Evolutionary conservation across 2,797 vertebrate species (phyloP).

Genomic region (Platalea minor): DNA sequence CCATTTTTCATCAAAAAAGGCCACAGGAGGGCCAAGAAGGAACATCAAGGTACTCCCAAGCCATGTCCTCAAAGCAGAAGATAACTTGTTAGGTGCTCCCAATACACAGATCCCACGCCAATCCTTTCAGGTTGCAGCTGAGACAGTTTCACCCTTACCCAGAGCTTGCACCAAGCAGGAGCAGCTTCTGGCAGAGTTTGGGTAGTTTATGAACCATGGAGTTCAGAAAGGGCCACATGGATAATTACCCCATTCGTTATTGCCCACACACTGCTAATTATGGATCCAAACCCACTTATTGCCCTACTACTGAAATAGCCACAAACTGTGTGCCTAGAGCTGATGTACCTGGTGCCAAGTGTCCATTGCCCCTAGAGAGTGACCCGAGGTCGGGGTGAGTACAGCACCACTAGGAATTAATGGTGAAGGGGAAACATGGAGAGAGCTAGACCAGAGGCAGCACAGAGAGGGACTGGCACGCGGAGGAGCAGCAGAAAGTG

Average conservation of each 20-base stretch:
- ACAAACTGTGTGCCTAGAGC: neutral
- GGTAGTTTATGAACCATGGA: neutral
- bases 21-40: neutral
- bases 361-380: neutral
- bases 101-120: neutral
- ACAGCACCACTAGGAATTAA: neutral
- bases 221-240: neutral
- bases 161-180: neutral
- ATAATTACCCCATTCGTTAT: neutral
- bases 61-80: neutral
- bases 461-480: neutral
- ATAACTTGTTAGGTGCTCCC: neutral
- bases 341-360: rapidly evolving
- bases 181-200: neutral
- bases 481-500: neutral
- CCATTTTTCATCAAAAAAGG: neutral
- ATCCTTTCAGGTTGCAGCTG: neutral
- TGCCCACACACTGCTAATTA: neutral
- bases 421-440: neutral
- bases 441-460: neutral
- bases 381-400: rapidly evolving
- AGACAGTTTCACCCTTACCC: neutral
- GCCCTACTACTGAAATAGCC: neutral
- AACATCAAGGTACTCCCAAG: neutral
- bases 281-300: neutral